These are phyloP conservation scores for Eurystomus glaucurus DNA, from an alignment of 2,797 vertebrate species.

Conservation along the genomic window DNA sequence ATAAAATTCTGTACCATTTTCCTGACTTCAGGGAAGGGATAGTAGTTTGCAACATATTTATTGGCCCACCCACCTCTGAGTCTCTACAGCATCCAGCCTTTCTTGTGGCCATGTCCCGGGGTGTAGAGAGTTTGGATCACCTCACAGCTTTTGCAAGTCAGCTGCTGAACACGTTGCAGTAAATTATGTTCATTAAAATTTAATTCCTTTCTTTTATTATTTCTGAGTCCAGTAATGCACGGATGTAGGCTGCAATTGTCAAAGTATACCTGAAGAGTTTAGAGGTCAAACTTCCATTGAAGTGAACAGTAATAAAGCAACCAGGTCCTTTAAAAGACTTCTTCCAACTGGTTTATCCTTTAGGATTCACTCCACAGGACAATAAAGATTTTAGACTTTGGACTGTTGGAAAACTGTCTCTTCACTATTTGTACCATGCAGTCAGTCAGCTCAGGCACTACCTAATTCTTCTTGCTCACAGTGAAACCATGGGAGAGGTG, in stretches of 20 bases:
- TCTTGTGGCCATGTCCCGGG: background rate
- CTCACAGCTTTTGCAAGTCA: background rate
- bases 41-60: background rate
- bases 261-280: background rate
- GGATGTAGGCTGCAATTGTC: background rate
- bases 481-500: slow-evolving; percentile 10
- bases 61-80: background rate
- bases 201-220: background rate
- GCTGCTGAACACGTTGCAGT: background rate
- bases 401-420: slow-evolving; percentile 6
- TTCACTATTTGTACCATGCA: background rate
- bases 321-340: slow-evolving; percentile 1
- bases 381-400: slow-evolving; percentile 25
- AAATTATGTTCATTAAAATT: background rate
- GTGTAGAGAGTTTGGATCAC: background rate
- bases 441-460: background rate
- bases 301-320: background rate
- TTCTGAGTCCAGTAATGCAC: background rate
- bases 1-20: background rate
- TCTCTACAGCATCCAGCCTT: background rate
- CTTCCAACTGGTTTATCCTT: slow-evolving; percentile 34
- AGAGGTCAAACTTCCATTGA: slow-evolving; percentile 1
- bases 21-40: background rate
- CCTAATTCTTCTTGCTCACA: background rate
- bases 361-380: background rate